Conservation (phyloP, 1,140 invertebrate species). For the Drosophila setifemur region DNA sequence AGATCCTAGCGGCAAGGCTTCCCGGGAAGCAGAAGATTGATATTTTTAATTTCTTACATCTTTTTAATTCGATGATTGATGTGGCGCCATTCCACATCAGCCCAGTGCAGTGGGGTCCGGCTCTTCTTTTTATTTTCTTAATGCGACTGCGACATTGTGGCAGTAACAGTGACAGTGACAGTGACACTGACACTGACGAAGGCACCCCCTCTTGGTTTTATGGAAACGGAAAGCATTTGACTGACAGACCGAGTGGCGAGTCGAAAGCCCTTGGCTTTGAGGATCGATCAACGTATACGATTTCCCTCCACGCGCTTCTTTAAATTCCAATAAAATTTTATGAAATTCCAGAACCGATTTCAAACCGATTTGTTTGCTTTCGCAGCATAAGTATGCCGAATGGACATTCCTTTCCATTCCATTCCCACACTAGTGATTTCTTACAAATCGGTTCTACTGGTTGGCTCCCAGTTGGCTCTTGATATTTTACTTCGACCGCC, state of each 20-base stretch:
- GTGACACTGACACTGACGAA: conserved; percentile 11
- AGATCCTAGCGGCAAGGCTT: conserved; percentile 7
- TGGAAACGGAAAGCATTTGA: neutral
- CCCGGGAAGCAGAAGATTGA: conserved; percentile 32
- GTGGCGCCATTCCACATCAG: conserved; percentile 59
- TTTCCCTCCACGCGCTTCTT: conserved; percentile 9
- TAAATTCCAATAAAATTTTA: conserved; percentile 45
- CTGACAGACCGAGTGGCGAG: conserved; percentile 12
- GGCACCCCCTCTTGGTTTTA: conserved; percentile 8
- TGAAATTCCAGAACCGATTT: conserved; percentile 14
- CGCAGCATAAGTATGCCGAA: neutral
- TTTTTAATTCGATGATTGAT: conserved; percentile 71
- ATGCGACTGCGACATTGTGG: conserved; percentile 14
- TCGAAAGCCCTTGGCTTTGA: no score
- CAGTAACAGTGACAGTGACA: conserved; percentile 10
- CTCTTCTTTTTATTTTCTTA: neutral
- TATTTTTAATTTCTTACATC: conserved; percentile 39
- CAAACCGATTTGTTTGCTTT: conserved; percentile 51
- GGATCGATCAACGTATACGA: neutral
- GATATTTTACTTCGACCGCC: conserved; percentile 52
- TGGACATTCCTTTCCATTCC: conserved; percentile 37
- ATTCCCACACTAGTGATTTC: no score
- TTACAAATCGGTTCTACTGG: no score
- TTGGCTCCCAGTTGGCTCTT: conserved; percentile 27
- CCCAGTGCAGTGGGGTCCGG: conserved; percentile 12